These are phyloP conservation scores for Dione vanillae DNA, from an alignment of 2,888 invertebrate species.

Conservation along the genomic window DNA sequence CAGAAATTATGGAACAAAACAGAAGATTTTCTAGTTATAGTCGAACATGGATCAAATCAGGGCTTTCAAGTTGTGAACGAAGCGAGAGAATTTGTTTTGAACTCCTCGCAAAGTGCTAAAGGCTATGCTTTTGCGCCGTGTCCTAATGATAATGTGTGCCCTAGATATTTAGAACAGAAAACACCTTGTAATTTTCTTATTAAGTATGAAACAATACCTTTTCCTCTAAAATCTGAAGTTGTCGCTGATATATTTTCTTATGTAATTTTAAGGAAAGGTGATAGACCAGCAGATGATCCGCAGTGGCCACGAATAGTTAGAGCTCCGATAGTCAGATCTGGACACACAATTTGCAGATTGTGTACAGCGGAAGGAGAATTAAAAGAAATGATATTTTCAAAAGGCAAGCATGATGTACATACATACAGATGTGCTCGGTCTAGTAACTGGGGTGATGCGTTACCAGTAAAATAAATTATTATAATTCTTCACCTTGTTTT, in stretches of 20 bases:
- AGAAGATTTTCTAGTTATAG: constrained; percentile 90
- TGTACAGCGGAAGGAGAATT: constrained; percentile 90
- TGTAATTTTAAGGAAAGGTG: constrained; percentile 91
- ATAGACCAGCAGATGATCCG: constrained; percentile 72
- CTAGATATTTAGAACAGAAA: constrained; percentile 85
- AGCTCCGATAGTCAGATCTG: constrained; percentile 87
- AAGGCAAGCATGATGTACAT: constrained; percentile 89
- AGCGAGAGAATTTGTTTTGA: constrained; percentile 91
- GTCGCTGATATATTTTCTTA: constrained; percentile 89
- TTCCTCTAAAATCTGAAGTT: constrained; percentile 69
- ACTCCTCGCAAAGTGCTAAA: constrained; percentile 67
- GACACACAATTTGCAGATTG: constrained; percentile 90
- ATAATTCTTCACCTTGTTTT: neutral
- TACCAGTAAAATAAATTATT: constrained; percentile 85
- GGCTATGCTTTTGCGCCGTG: constrained; percentile 87
- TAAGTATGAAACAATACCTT: constrained; percentile 84
- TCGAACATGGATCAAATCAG: constrained; percentile 92
- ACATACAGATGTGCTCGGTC: constrained; percentile 89
- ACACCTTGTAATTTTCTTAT: constrained; percentile 92
- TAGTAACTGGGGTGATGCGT: constrained; percentile 91
- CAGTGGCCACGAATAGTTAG: constrained; percentile 93
- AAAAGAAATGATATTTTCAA: constrained; percentile 90
- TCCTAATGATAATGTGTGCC: constrained; percentile 91
- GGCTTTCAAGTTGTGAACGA: constrained; percentile 93
- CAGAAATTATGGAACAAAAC: constrained; percentile 95